Base-by-base conservation (phyloP, 2,113 vertebrate genomes). In the Tetrax tetrax region DNA sequence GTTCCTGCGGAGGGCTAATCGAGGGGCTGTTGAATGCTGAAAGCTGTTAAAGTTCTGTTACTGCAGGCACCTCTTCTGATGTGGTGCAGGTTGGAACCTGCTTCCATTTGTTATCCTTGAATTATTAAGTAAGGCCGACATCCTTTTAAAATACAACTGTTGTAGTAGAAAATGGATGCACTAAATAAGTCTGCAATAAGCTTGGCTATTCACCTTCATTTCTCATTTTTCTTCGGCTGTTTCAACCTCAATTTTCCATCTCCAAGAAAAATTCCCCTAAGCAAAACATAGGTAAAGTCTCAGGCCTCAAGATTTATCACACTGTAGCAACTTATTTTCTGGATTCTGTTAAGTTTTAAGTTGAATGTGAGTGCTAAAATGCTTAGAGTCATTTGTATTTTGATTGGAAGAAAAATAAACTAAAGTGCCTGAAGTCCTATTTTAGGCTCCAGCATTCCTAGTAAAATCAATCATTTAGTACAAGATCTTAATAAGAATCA, bases 341-440 rank as follows among this genome's bases (percentile, higher is more conserved):
- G 16, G 13, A 35, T 74, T 71, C 57, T 43, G 10, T 7, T 28
- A 60, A 64, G 33, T 68, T 90, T 72, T 71, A 45, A 41, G 4
- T 50, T 54, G 33, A 92, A 45, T 45, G 54, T 20, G 7, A 6
- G 15, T 56, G 12, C 19, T 74, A 59, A 89, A 91, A 74, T 37
- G 0, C 8, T 47, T n/a, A 37, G 7, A 63, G 14, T 2, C 10
- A 17, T 80, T 88, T 1, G 0, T 37, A 38, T 5, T 48, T n/a
- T 31, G 19, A 65, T 68, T 37, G 54, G 56, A 85, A 82, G 19
- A 17, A 78, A 81, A 84, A 14, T 1, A 7, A 35, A 33, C 13
- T 41, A 5, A 60, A 56, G 14, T 24, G 21, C 13, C 38, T 51
- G 12, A 79, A 85, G 6, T 47, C 6, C 10, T 84, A 6, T 17